A percentile compares a stretch with the other conserved stretches of the same genome.
Evolutionary conservation across 2,113 vertebrate genomes (phyloP).

Genomic region (Taurulus bubalis): DNA sequence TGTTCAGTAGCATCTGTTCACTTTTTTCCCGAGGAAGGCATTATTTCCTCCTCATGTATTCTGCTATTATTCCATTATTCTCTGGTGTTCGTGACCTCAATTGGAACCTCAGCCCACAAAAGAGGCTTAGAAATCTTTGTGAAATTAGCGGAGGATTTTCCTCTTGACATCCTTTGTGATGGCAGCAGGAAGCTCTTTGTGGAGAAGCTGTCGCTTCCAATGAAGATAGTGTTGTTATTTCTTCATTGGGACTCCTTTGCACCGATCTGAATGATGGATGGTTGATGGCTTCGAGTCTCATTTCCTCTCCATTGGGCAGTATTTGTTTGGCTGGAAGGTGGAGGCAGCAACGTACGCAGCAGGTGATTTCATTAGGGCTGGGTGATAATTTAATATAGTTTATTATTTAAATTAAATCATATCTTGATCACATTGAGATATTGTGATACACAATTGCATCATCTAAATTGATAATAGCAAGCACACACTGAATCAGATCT

Average conservation of each 20-base stretch:
- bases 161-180: conserved; percentile 1
- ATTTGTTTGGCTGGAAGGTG: background rate
- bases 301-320: background rate
- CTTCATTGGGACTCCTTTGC: background rate
- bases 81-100: background rate
- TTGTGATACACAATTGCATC: no score
- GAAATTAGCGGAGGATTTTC: conserved; percentile 2
- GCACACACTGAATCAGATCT: no score
- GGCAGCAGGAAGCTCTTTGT: background rate
- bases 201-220: background rate
- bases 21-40: background rate
- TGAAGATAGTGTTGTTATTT: background rate
- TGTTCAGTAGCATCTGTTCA: background rate
- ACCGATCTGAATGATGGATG: background rate
- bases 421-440: no score
- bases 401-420: no score
- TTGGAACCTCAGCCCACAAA: background rate
- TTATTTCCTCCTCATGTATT: background rate
- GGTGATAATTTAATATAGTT: no score
- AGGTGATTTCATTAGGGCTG: background rate
- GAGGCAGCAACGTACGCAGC: background rate
- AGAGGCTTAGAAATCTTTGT: background rate
- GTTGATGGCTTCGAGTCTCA: background rate
- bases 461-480: no score
- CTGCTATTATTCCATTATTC: background rate